A percentile compares a stretch with the other conserved stretches of the same genome.
These are phyloP conservation scores for Muraenolepis orangiensis DNA, from an alignment of 2,797 vertebrate genomes.

Conservation along the genomic window DNA sequence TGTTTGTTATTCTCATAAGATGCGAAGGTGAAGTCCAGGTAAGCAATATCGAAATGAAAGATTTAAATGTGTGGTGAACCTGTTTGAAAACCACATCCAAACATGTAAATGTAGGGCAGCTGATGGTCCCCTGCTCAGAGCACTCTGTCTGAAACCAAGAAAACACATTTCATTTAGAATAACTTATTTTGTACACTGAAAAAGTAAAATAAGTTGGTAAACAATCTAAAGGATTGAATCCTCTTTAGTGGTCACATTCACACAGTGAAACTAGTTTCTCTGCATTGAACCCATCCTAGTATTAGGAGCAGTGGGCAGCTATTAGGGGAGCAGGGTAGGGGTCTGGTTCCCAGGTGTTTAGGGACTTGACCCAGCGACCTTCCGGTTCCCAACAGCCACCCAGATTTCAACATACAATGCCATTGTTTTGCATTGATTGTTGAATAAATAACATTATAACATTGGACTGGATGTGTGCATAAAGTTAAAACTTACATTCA, in stretches of 20 bases:
- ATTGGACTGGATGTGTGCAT: neutral
- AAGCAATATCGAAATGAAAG: neutral
- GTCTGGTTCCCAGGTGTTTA: too few species aligned
- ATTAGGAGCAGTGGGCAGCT: too few species aligned
- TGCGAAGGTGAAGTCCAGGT: neutral
- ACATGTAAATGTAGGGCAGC: conserved; percentile 58
- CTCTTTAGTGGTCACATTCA: too few species aligned
- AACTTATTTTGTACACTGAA: neutral
- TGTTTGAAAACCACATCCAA: conserved; percentile 64
- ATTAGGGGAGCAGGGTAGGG: too few species aligned
- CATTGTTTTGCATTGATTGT: neutral
- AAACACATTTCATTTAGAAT: neutral
- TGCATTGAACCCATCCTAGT: too few species aligned
- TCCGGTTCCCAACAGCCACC: too few species aligned
- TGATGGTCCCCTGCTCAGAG: conserved; percentile 28
- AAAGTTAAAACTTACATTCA: neutral
- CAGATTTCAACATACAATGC: too few species aligned
- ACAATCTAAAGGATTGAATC: too few species aligned
- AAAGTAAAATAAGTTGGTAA: neutral
- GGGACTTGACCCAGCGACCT: too few species aligned
- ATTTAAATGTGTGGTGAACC: conserved; percentile 52
- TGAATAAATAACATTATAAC: neutral
- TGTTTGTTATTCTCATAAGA: neutral
- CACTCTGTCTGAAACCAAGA: conserved; percentile 11
- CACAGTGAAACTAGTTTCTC: too few species aligned